Conservation (phyloP, 2,888 invertebrate species). For the Disparrhopalites patrizii region DNA sequence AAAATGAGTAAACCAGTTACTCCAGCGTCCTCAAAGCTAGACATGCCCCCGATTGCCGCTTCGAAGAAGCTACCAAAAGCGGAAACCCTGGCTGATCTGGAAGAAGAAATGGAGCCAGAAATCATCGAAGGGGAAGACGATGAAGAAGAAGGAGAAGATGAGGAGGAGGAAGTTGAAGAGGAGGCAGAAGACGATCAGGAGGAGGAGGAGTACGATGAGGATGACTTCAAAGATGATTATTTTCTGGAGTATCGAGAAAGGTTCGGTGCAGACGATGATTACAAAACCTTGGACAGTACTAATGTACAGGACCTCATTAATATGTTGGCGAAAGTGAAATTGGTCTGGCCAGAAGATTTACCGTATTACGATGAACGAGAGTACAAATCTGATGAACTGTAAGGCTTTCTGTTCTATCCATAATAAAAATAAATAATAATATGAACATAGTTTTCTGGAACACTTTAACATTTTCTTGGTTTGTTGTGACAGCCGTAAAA, state of each 20-base stretch:
- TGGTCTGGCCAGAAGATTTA: constrained; percentile 46
- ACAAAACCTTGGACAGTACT: constrained; percentile 17
- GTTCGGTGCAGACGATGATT: constrained; percentile 19
- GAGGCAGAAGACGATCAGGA: constrained; percentile 16
- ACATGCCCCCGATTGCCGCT: not conserved
- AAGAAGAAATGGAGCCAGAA: constrained; percentile 3
- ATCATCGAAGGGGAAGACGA: constrained; percentile 8
- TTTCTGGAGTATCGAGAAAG: constrained; percentile 16
- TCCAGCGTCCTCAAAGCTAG: too few relatives aligned
- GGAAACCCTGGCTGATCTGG: constrained; percentile 3
- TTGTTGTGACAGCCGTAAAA: constrained; percentile 22
- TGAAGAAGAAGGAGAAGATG: constrained; percentile 6
- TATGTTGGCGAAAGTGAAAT: constrained; percentile 40
- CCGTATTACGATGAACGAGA: constrained; percentile 34
- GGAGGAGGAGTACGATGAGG: constrained; percentile 17
- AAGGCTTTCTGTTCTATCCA: not conserved
- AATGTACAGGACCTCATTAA: constrained; percentile 43
- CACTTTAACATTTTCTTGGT: not conserved
- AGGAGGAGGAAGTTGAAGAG: constrained; percentile 2
- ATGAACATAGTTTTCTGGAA: not conserved
- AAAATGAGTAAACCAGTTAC: too few relatives aligned
- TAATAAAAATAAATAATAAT: not conserved
- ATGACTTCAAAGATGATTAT: constrained; percentile 21
- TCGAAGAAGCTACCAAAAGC: too few relatives aligned
- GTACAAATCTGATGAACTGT: constrained; percentile 33